phyloP scores from a whole-genome alignment of 2,888 invertebrate genomes.

The Orchestes rusci region DNA sequence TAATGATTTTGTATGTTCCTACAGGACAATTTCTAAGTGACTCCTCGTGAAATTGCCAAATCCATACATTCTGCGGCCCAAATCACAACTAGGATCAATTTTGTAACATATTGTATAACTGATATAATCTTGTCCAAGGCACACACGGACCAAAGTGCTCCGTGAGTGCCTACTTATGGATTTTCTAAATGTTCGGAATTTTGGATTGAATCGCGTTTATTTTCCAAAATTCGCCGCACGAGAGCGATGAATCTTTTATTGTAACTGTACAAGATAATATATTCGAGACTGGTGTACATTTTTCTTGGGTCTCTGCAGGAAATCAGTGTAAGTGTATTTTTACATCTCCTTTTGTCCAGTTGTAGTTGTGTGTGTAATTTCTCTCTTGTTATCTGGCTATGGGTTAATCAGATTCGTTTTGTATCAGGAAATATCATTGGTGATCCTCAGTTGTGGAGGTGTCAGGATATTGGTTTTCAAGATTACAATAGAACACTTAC shows the following conservation, averaged over 20 bases:
- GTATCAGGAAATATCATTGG: slow-evolving; percentile 11
- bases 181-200: too few species aligned
- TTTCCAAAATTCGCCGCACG: too few species aligned
- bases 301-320: slow-evolving; percentile 27
- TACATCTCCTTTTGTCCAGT: slow-evolving; percentile 41
- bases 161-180: slow-evolving; percentile 13
- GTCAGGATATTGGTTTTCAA: slow-evolving; percentile 26
- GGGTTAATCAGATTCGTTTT: slow-evolving; percentile 33
- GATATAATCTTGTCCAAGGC: too few species aligned
- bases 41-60: too few species aligned
- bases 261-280: slow-evolving; percentile 35
- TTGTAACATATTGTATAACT: slow-evolving; percentile 9
- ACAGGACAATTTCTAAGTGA: too few species aligned
- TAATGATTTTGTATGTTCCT: too few species aligned
- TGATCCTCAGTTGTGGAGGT: slow-evolving; percentile 4
- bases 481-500: slow-evolving; percentile 42
- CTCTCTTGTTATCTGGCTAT: slow-evolving; percentile 35
- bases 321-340: slow-evolving; percentile 42
- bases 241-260: slow-evolving; percentile 42
- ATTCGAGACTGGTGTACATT: slow-evolving; percentile 29
- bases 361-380: slow-evolving; percentile 42
- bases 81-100: too few species aligned
- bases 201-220: slow-evolving; percentile 22
- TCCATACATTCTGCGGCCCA: too few species aligned
- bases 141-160: slow-evolving; percentile 1